phyloP scores from a whole-genome alignment of 2,797 vertebrate species.

The Luscinia luscinia region DNA sequence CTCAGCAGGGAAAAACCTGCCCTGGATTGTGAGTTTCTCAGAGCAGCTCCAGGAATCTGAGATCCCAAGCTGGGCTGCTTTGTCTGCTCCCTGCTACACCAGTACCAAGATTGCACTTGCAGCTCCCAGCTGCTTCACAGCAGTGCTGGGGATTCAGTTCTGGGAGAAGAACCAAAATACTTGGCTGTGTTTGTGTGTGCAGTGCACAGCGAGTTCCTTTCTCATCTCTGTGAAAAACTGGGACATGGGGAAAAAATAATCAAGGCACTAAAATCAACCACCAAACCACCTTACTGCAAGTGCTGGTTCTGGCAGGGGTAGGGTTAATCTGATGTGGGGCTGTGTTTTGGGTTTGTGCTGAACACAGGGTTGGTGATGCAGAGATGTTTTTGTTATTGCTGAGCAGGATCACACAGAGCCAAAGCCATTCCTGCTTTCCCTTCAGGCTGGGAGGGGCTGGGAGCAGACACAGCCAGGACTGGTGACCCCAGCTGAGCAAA shows the following conservation, averaged over 20 bases:
- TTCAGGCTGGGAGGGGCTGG: background rate
- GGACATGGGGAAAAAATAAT: background rate
- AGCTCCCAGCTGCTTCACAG: constrained; percentile 19
- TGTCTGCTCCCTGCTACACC: background rate
- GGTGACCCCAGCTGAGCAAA: background rate
- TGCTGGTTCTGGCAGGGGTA: background rate
- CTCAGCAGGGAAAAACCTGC: background rate
- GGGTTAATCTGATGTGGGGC: background rate
- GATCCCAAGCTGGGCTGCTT: background rate
- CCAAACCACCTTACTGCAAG: background rate
- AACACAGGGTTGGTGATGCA: too few species aligned
- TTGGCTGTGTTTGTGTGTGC: background rate
- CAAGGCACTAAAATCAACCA: background rate
- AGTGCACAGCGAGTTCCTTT: background rate
- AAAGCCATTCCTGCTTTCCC: background rate
- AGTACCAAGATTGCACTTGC: background rate
- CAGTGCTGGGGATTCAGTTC: background rate
- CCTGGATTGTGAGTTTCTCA: background rate
- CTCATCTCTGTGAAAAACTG: background rate
- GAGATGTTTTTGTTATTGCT: background rate
- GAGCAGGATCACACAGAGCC: background rate
- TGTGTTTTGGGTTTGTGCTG: background rate
- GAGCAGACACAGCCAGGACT: background rate
- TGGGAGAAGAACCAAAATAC: constrained; percentile 28
- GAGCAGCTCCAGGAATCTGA: background rate